phyloP scores from a whole-genome alignment of 2,888 invertebrate genomes.

The Poecilobothrus nobilitatus region DNA sequence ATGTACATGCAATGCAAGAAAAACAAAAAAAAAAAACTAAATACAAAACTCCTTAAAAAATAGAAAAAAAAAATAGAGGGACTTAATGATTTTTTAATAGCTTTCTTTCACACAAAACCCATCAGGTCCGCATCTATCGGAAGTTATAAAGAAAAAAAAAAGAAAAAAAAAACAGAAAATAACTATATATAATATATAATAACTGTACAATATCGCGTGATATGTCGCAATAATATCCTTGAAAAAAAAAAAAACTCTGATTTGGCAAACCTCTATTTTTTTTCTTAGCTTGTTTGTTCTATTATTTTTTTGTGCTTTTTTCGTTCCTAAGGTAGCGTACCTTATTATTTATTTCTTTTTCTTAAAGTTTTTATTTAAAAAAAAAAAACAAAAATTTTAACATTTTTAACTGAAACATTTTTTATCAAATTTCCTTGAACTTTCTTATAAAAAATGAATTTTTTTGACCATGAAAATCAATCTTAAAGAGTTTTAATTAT shows the following conservation, averaged over 20 bases:
- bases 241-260: conserved; percentile 1
- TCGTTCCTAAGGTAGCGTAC: too few species aligned
- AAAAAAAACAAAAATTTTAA: too few species aligned
- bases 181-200: too few species aligned
- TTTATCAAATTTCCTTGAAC: too few species aligned
- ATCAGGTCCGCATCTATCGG: background rate
- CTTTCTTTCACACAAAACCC: background rate
- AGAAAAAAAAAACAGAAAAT: background rate
- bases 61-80: background rate
- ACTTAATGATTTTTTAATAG: conserved; percentile 6
- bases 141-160: background rate
- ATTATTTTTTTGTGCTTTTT: background rate
- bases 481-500: too few species aligned
- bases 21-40: background rate
- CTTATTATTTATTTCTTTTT: background rate
- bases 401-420: too few species aligned
- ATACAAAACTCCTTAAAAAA: background rate
- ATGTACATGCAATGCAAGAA: background rate
- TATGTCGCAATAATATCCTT: conserved; percentile 10
- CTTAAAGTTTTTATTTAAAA: background rate
- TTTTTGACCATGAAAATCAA: too few species aligned
- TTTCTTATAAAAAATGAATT: too few species aligned
- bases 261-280: conserved; percentile 10
- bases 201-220: conserved; percentile 8
- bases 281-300: background rate